Evolutionary conservation across 2,113 vertebrate genomes (phyloP), one percentile per base, ranked within the genome.

Genomic region (Daubentonia madagascariensis): DNA sequence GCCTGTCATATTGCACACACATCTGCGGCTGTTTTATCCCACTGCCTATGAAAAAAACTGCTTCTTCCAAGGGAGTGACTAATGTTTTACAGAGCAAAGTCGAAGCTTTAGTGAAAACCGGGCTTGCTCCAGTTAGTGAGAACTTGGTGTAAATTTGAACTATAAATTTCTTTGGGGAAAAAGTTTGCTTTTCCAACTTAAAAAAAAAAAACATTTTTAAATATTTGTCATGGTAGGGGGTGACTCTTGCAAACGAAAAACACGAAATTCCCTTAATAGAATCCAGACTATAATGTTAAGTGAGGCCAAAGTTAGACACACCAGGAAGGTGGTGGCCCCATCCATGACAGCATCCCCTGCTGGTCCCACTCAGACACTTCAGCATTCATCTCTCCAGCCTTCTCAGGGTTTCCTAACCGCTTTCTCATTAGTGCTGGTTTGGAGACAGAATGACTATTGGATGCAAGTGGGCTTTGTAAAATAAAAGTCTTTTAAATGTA

Each of bases 101-200:
- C 93, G 86, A 98, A 98, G 98, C 96, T 97, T 98, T 98, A 97
- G 97, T 98, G 96, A 98, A 99, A 99, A 98, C 91, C 97, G 43
- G 90, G 97, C 98, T 98, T 98, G 98, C 98, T 98, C 98, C 98
- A 98, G 98, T 98, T 98, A 98, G 98, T 98, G 98, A 23, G 97
- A 99, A 98, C 98, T 98, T 98, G 98, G 98, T 99, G 98, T 98
- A 99, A 99, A 99, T 99, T 98, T 99, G 98, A 99, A 99, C 98
- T 98, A 98, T 99, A 99, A 98, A 99, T 98, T 99, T 99, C 98
- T 99, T 98, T 98, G 91, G 98, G 98, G 98, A 98, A 98, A 98
- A 98, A 98, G 98, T 98, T 99, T 99, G 97, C 98, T 98, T 99
- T 99, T 97, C 97, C 98, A 98, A 98, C 90, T 97, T 96, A 75